Percentiles rank a stretch among this genome's conserved stretches.
phyloP scores from a whole-genome alignment of 2,797 vertebrate species.

The Gymnocypris eckloni region DNA sequence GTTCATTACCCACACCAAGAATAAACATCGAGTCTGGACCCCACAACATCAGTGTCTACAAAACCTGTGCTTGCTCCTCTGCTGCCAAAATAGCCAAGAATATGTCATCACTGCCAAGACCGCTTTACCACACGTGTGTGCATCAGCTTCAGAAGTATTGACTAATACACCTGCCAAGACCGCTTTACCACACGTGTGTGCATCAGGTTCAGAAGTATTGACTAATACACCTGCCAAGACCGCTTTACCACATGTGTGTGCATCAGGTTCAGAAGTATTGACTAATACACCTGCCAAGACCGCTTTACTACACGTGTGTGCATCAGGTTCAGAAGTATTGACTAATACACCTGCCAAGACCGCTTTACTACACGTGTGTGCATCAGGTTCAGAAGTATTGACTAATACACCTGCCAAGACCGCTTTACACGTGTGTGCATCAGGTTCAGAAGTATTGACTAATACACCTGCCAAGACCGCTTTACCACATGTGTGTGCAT shows the following conservation, averaged over 20 bases:
- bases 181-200: too few species aligned
- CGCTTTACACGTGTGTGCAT: not conserved
- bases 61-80: not conserved
- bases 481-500: constrained; percentile 27
- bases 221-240: too few species aligned
- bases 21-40: not conserved
- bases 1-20: constrained; percentile 19
- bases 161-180: not conserved
- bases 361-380: too few species aligned
- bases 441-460: constrained; percentile 8
- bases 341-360: too few species aligned
- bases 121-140: constrained; percentile 61
- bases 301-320: too few species aligned
- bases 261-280: too few species aligned
- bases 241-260: too few species aligned
- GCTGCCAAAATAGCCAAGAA: constrained; percentile 21
- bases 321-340: too few species aligned
- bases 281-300: too few species aligned
- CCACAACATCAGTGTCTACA: not conserved
- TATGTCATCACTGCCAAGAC: constrained; percentile 71
- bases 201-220: too few species aligned
- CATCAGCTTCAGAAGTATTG: constrained; percentile 23
- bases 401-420: too few species aligned
- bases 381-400: too few species aligned
- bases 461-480: constrained; percentile 10